Percentiles rank a stretch among this genome's conserved stretches.
These are phyloP conservation scores for Lagocephalus sceleratus DNA, from an alignment of 2,797 vertebrate species.

Conservation along the genomic window DNA sequence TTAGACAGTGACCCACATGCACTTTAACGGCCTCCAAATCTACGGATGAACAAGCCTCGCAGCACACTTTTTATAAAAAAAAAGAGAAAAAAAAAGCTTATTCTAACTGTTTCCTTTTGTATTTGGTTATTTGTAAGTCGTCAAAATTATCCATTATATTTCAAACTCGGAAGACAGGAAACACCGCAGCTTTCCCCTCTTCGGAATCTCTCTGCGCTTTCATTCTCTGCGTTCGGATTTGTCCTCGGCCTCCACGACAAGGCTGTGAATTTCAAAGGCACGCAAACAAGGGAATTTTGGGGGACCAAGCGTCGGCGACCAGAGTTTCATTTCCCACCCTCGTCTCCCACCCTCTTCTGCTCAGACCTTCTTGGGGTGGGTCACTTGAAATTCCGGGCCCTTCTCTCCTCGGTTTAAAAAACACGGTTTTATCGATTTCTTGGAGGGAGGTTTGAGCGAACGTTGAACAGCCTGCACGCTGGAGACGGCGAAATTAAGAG, in stretches of 20 bases:
- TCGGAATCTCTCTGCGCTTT: slow-evolving; percentile 9
- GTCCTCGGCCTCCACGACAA: slow-evolving; percentile 43
- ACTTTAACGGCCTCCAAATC: slow-evolving; percentile 84
- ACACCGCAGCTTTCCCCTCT: slow-evolving; percentile 27
- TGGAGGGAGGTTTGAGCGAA: slow-evolving; percentile 4
- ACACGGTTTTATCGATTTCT: slow-evolving; percentile 1
- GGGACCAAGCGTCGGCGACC: slow-evolving; percentile 49
- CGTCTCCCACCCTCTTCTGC: slow-evolving; percentile 12
- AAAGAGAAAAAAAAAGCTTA: slow-evolving; percentile 31
- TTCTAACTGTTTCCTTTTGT: slow-evolving; percentile 55
- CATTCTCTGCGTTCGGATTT: slow-evolving; percentile 13
- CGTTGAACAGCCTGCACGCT: slow-evolving; percentile 1
- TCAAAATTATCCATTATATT: slow-evolving; percentile 54
- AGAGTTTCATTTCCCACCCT: slow-evolving; percentile 10
- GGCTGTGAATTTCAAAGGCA: slow-evolving; percentile 41
- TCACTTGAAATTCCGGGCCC: background rate
- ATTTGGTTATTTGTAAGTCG: slow-evolving; percentile 47
- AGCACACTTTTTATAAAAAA: slow-evolving; percentile 55
- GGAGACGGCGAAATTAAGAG: slow-evolving; percentile 3
- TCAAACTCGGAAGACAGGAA: slow-evolving; percentile 44
- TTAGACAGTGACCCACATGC: slow-evolving; percentile 76
- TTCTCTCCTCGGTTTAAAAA: slow-evolving; percentile 7
- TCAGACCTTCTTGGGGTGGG: slow-evolving; percentile 27
- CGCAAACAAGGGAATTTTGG: slow-evolving; percentile 46
- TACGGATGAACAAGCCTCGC: slow-evolving; percentile 77